phyloP scores from a whole-genome alignment of 2,888 invertebrate species.

The Sipunculus nudus region DNA sequence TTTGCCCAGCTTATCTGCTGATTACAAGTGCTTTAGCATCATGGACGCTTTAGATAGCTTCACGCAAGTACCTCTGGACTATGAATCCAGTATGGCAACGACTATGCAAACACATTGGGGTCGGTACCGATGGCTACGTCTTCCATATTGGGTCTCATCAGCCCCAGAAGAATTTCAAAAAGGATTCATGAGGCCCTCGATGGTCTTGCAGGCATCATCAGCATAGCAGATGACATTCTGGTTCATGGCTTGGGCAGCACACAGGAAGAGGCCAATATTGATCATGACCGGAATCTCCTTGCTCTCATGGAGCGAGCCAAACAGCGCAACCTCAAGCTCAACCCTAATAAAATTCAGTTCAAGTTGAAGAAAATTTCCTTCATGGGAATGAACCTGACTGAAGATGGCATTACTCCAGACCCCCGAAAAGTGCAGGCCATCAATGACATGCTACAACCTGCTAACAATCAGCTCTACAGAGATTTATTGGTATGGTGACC shows the following conservation, averaged over 20 bases:
- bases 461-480: constrained; percentile 5
- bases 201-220: neutral
- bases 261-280: constrained; percentile 9
- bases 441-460: constrained; percentile 8
- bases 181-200: constrained; percentile 8
- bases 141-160: constrained; percentile 9
- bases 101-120: constrained; percentile 15
- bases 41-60: constrained; percentile 11
- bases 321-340: neutral
- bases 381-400: constrained; percentile 2
- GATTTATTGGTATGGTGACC: constrained; percentile 18
- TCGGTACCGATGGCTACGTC: constrained; percentile 11
- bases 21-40: constrained; percentile 4
- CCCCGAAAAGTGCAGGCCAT: constrained; percentile 10
- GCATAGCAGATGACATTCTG: constrained; percentile 14
- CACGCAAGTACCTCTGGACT: constrained; percentile 8
- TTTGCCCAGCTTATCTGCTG: neutral
- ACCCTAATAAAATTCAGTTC: constrained; percentile 1
- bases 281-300: constrained; percentile 6
- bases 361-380: constrained; percentile 3
- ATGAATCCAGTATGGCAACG: neutral
- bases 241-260: constrained; percentile 13
- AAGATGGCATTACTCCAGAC: constrained; percentile 8
- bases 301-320: constrained; percentile 12
- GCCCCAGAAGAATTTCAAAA: constrained; percentile 23